Percentiles rank a stretch among this genome's conserved stretches.
Evolutionary conservation across 2,888 invertebrate species (phyloP).

Genomic region (Drosophila paranaensis): DNA sequence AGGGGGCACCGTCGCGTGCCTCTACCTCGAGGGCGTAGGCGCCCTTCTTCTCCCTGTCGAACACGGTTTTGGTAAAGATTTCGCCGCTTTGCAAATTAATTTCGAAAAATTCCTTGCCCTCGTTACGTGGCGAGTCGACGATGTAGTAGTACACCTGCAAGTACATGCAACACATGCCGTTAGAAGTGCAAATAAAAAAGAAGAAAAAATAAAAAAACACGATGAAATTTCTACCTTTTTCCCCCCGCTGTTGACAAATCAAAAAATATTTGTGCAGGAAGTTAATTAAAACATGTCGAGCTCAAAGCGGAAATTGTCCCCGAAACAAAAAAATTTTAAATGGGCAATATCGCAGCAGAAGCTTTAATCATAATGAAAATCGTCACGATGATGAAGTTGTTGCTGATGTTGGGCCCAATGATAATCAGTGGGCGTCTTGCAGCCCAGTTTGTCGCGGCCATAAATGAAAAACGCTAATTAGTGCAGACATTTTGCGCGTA

Average conservation of each 20-base stretch:
- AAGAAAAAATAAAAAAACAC: background rate
- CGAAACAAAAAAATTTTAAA: slow-evolving; percentile 29
- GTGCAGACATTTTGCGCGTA: slow-evolving; percentile 72
- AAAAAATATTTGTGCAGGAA: slow-evolving; percentile 40
- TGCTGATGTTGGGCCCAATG: slow-evolving; percentile 39
- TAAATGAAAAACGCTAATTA: slow-evolving; percentile 73
- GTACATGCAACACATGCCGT: slow-evolving; percentile 15
- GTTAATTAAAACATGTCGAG: slow-evolving; percentile 66
- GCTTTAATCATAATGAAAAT: slow-evolving; percentile 5
- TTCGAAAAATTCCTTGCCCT: slow-evolving; percentile 97
- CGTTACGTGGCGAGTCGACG: slow-evolving; percentile 95
- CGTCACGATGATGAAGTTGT: background rate
- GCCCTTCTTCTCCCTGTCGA: slow-evolving; percentile 98
- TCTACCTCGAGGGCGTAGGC: slow-evolving; percentile 99
- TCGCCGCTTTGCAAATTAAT: slow-evolving; percentile 98
- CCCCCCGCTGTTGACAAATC: slow-evolving; percentile 28
- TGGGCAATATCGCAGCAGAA: slow-evolving; percentile 1
- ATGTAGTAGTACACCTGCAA: slow-evolving; percentile 96
- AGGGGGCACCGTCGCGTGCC: slow-evolving; percentile 98
- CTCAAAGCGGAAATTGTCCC: slow-evolving; percentile 50
- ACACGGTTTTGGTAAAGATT: slow-evolving; percentile 97
- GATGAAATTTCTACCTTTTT: background rate
- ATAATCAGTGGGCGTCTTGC: slow-evolving; percentile 53
- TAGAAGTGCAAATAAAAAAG: background rate
- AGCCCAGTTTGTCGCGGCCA: slow-evolving; percentile 31